Conservation (phyloP, 2,888 invertebrate genomes). For the Dynastes grantii region DNA sequence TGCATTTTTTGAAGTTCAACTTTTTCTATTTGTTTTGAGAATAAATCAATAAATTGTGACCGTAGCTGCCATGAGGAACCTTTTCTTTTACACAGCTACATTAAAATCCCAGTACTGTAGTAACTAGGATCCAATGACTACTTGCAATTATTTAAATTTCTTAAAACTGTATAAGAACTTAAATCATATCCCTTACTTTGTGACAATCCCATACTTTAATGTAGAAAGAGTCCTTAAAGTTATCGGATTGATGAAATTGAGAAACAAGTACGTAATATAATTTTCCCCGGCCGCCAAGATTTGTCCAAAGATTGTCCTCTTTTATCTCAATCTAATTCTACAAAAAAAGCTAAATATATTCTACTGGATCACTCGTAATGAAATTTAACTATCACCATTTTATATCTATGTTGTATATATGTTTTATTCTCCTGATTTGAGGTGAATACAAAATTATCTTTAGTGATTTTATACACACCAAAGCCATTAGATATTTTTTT, state of each 20-base stretch:
- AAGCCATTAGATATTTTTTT: conserved; percentile 22
- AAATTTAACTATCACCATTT: conserved; percentile 23
- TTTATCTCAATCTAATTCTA: conserved; percentile 35
- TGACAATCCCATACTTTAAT: too few relatives aligned
- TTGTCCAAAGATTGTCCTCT: neutral
- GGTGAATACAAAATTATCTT: conserved; percentile 20
- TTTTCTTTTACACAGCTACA: too few relatives aligned
- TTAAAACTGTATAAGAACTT: too few relatives aligned
- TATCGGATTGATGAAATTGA: conserved; percentile 27
- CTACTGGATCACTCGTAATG: conserved; percentile 26
- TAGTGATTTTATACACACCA: conserved; percentile 34
- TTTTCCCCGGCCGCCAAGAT: conserved; percentile 25
- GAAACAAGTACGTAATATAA: conserved; percentile 16
- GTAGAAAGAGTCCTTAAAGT: neutral
- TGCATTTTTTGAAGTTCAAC: too few relatives aligned
- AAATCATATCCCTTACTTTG: too few relatives aligned
- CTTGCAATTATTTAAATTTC: too few relatives aligned
- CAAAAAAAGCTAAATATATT: conserved; percentile 34
- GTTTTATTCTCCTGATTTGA: neutral
- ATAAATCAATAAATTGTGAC: neutral
- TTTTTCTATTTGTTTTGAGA: neutral
- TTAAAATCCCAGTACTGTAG: too few relatives aligned
- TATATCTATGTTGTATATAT: conserved; percentile 15
- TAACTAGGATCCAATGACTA: too few relatives aligned
- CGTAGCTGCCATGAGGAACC: neutral